phyloP scores from a whole-genome alignment of 2,113 vertebrate species.

The Nansenia antarctica region DNA sequence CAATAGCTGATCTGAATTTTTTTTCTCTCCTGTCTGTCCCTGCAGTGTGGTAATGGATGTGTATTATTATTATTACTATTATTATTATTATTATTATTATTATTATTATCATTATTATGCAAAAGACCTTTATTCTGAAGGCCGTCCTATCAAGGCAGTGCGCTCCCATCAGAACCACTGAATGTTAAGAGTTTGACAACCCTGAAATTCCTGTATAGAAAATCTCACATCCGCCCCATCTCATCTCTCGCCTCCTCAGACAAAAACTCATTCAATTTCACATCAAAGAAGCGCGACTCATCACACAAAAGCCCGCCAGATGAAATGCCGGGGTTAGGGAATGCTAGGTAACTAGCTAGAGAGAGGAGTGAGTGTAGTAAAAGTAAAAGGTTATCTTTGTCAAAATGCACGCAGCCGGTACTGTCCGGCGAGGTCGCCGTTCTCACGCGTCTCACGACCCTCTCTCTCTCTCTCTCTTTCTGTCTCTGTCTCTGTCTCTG shows the following conservation, averaged over 20 bases:
- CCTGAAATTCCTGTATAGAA: not conserved
- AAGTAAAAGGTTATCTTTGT: no score
- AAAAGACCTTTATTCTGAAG: no score
- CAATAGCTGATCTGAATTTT: no score
- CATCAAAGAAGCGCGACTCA: not conserved
- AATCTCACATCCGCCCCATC: not conserved
- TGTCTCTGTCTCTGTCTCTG: conserved; percentile 27
- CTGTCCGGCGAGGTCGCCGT: conserved; percentile 59
- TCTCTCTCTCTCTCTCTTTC: no score
- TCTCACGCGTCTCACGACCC: conserved; percentile 30
- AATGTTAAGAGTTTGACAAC: not conserved
- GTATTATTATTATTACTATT: no score
- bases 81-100: no score
- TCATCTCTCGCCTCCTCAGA: not conserved
- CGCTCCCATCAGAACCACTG: not conserved
- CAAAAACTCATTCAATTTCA: not conserved
- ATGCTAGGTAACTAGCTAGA: not conserved
- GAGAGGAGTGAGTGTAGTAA: not conserved
- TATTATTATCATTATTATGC: no score
- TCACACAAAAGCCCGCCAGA: not conserved
- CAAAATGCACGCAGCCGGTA: conserved; percentile 38
- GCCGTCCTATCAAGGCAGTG: no score
- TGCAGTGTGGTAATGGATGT: no score
- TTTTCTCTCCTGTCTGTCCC: no score
- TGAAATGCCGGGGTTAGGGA: not conserved